Percentiles rank a stretch among this genome's conserved stretches.
phyloP scores from a whole-genome alignment of 2,888 invertebrate species.

The Lucinisca nassula region DNA sequence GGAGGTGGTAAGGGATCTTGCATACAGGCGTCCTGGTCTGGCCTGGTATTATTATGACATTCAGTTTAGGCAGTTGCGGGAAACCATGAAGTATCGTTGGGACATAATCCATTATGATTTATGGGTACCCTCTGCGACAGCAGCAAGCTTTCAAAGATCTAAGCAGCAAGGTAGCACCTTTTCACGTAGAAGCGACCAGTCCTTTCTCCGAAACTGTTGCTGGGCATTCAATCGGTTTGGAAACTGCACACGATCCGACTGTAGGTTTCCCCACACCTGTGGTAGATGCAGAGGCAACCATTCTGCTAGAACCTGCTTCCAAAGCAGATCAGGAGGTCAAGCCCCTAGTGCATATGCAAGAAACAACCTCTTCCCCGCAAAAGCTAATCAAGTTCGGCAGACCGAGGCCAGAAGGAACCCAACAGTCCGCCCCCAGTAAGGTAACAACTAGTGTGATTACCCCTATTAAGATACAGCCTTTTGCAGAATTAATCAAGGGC shows the following conservation, averaged over 20 bases:
- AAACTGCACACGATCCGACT: background rate
- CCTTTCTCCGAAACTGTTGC: slow-evolving; percentile 1
- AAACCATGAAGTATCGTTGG: background rate
- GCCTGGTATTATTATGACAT: slow-evolving; percentile 1
- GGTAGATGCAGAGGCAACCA: too few relatives aligned
- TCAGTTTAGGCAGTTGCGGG: background rate
- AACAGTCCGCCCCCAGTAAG: too few relatives aligned
- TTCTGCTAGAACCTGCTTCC: too few relatives aligned
- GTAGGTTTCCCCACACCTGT: background rate
- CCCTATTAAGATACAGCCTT: background rate
- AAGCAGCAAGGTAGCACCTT: background rate
- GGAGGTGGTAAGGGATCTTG: slow-evolving; percentile 44
- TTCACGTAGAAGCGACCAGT: background rate
- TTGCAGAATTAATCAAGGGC: background rate
- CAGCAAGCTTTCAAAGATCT: background rate
- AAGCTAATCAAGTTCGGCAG: too few relatives aligned
- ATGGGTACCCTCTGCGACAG: background rate
- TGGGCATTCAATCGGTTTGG: background rate
- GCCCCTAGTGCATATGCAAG: too few relatives aligned
- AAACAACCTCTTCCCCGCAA: too few relatives aligned
- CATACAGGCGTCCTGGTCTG: slow-evolving; percentile 17
- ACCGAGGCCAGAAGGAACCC: too few relatives aligned
- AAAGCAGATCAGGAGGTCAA: too few relatives aligned
- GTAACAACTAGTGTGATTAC: too few relatives aligned
- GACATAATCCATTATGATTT: background rate